Conservation (phyloP, 2,888 invertebrate genomes). For the Drosophila prostipennis region DNA sequence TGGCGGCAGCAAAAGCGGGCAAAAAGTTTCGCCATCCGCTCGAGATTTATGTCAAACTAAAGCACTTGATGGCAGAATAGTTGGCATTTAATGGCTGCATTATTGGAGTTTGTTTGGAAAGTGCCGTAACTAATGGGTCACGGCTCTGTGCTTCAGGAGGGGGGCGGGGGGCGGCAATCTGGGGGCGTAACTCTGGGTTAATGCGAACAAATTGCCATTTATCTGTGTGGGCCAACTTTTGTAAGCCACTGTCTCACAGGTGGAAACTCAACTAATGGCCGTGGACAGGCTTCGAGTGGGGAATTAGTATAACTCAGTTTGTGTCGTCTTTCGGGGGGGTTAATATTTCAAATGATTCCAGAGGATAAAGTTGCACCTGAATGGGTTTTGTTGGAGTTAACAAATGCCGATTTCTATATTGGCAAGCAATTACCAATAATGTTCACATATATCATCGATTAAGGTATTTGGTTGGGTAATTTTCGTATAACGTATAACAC, state of each 20-base stretch:
- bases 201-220: slow-evolving; percentile 51
- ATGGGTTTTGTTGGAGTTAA: neutral
- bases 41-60: slow-evolving; percentile 78
- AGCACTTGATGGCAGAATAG: slow-evolving; percentile 77
- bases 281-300: slow-evolving; percentile 16
- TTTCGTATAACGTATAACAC: too few species aligned
- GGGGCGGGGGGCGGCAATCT: neutral
- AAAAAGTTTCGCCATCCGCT: slow-evolving; percentile 56
- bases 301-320: slow-evolving; percentile 30
- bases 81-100: slow-evolving; percentile 79
- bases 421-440: neutral
- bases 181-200: slow-evolving; percentile 18
- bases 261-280: slow-evolving; percentile 16
- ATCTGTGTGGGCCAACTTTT: slow-evolving; percentile 29
- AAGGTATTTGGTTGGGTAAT: neutral
- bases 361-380: neutral
- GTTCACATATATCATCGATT: too few species aligned
- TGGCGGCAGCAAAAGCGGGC: slow-evolving; percentile 25
- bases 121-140: slow-evolving; percentile 69
- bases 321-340: neutral
- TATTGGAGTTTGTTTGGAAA: slow-evolving; percentile 71
- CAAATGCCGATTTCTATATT: neutral
- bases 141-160: slow-evolving; percentile 20
- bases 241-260: slow-evolving; percentile 22
- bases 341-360: neutral